Evolutionary conservation across 2,888 invertebrate genomes (phyloP), one percentile per base, ranked within the genome.

Genomic region (Eilema sororculum): DNA sequence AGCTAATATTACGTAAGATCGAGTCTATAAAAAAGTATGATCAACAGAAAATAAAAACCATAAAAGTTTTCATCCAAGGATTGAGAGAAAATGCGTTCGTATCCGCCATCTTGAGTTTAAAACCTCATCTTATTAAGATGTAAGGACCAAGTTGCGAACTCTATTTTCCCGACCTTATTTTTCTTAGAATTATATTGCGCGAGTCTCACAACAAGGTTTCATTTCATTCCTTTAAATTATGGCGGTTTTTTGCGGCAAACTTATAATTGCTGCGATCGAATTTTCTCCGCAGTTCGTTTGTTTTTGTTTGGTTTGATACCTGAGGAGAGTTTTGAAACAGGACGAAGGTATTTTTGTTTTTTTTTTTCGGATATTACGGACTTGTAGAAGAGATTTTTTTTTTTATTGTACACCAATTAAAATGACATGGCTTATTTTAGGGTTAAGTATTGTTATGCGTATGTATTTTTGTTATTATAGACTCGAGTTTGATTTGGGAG

Each of bases 181-280:
- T 80, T 80, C 73, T 80, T 79, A 25, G 71, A 77, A 80, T 74
- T 75, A 78, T 75, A 78, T 80, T 77, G 75, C 65, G 63, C 63
- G 65, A 70, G 70, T 71, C 57, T 37, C 56, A 57, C 59, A 71
- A 67, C 63, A 71, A 65, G 28, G 20, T 65, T 71, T 65, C 58
- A 65, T 71, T 71, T 65, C 66, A 68, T 71, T 71, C 52, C 63
- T 67, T 67, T 60, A 61, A 71, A 64, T 57, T 67, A 46, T 28
- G 16, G 52, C 41, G 30, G 37, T n/a, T 69, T 66, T 60, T 65
- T 60, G 6, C 33, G 22, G 28, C 13, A 60, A 68, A 64, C 67
- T 71, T 65, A 58, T 68, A 61, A 71, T 71, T 68, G 56, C 60
- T 65, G 24, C 24, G 30, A 70, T 70, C 63, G 66, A 61, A 66